These are phyloP conservation scores for Athalia rosae DNA, from an alignment of 2,888 invertebrate species.

Conservation along the genomic window DNA sequence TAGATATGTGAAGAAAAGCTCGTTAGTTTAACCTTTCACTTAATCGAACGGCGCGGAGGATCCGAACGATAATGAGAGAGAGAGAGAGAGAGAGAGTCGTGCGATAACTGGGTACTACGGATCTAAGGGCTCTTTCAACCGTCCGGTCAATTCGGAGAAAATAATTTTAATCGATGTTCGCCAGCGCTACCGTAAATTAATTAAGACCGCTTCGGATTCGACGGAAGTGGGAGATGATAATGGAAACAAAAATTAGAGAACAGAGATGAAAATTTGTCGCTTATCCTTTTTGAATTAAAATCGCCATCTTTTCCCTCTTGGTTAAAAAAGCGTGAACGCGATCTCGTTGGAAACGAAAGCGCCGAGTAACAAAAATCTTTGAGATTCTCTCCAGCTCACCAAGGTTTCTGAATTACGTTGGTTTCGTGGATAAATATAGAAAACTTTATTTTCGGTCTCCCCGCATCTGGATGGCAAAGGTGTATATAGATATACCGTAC, in stretches of 20 bases:
- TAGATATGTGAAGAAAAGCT: slow-evolving; percentile 14
- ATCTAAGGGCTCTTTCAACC: slow-evolving; percentile 7
- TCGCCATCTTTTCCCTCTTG: too few species aligned
- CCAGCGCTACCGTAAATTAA: too few species aligned
- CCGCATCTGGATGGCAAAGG: neutral
- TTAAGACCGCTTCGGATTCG: neutral
- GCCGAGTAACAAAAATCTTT: neutral
- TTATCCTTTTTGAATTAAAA: too few species aligned
- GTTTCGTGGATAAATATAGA: slow-evolving; percentile 35
- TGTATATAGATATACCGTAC: neutral
- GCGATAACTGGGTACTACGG: slow-evolving; percentile 22
- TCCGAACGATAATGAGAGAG: slow-evolving; percentile 9
- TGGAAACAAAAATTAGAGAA: too few species aligned
- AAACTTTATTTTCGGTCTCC: slow-evolving; percentile 32
- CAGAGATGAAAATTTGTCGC: too few species aligned
- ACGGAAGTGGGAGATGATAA: too few species aligned
- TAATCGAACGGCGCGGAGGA: neutral
- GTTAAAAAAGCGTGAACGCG: too few species aligned
- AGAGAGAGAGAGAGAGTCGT: slow-evolving; percentile 9
- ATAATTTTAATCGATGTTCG: neutral
- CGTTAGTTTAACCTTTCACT: slow-evolving; percentile 37
- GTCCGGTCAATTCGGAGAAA: slow-evolving; percentile 2
- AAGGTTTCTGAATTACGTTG: neutral
- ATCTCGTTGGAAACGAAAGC: too few species aligned
- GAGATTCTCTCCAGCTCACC: neutral